Base-by-base conservation (phyloP, 2,113 vertebrate genomes). In the Galeopterus variegatus region DNA sequence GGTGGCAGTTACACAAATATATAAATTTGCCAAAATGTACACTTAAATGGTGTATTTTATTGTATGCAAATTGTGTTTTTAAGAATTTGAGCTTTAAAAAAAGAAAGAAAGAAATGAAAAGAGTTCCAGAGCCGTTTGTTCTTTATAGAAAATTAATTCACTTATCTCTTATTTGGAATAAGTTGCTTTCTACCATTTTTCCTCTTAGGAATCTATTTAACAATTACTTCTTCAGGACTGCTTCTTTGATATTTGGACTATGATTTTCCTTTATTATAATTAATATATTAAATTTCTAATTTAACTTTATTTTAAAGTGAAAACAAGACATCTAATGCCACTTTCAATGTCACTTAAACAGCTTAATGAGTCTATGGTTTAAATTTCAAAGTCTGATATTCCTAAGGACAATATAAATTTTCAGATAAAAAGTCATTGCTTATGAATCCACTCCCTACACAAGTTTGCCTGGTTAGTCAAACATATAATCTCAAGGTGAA, bases 341-440 rank as follows among this genome's bases (percentile, higher is more conserved):
- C 48, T 90, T 81, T 76, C 52, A 65, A 54, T 50, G 56, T 62
- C 70, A 73, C n/a, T 88, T 77, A 89, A 90, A 92, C 31, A 84
- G 50, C 72, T 86, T 86, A 76, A 5, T 83, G 60, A 87, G 62
- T 86, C 90, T 72, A 18, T 56, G 48, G 58, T 45, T 77, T 88
- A 95, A 82, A 84, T 82, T 76, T 81, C 58, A 90, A 87, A 90
- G 50, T 88, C 86, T 93, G 64, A 87, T 83, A 77, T 69, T 94
- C 80, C 58, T 79, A 72, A 81, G 33, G 33, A 75, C 13, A 84
- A 21, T 41, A 58, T 58, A 14, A 69, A 75, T 73, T 95, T 96
- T 70, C 19, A 31, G 73, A 80, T 50, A 54, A 50, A 95, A 84
- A 90, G 69, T 26, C 26, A 54, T 48, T 5, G 69, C 28, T 84